Conservation (phyloP, 2,888 invertebrate species). For the Piscicola geometra region DNA sequence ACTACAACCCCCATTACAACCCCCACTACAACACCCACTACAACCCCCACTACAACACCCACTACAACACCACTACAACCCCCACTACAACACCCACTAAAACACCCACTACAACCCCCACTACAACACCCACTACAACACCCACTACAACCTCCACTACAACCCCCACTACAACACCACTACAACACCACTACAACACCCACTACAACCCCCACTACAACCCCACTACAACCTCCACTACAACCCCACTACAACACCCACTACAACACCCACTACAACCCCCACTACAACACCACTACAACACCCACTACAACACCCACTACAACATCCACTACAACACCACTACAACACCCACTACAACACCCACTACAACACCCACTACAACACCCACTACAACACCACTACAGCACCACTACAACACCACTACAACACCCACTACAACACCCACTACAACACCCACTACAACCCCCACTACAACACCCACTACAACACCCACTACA, state of each 20-base stretch:
- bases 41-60: background rate
- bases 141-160: background rate
- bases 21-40: background rate
- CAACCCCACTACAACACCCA: background rate
- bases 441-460: background rate
- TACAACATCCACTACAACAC: background rate
- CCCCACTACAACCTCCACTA: slow-evolving; percentile 64
- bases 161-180: background rate
- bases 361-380: background rate
- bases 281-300: too few relatives aligned
- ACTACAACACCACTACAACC: background rate
- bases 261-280: background rate
- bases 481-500: background rate
- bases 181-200: background rate
- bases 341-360: background rate
- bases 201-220: background rate
- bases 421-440: background rate
- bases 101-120: background rate
- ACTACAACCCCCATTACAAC: slow-evolving; percentile 54
- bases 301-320: background rate
- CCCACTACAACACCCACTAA: background rate
- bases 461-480: background rate
- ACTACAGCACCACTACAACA: too few relatives aligned
- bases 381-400: background rate
- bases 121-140: background rate